Evolutionary conservation across 2,797 vertebrate species (phyloP), one percentile per base, ranked within the genome.

Genomic region (Chanos chanos): DNA sequence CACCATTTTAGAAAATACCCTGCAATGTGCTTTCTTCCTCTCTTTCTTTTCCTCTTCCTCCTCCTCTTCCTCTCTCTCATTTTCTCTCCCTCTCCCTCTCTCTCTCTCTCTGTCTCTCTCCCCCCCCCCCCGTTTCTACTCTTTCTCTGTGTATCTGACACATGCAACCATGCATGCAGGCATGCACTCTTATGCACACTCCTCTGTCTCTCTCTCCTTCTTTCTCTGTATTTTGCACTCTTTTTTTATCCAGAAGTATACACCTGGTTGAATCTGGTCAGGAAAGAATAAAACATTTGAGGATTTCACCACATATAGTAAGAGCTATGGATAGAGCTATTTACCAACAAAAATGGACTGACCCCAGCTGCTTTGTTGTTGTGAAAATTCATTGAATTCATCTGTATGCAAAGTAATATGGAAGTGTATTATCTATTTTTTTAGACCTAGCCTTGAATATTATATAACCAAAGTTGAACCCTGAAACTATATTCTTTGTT

Each of bases 381-480:
- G 81, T 77, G 79, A 84, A 81, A 85, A 84, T 82, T 85, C 85
- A 85, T 86, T 83, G 74, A 86, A 83, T 83, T 87, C 85, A 85
- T 85, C 83, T 87, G 87, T 90, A 90, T 90, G 88, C 88, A 90
- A 89, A 89, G 85, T 84, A 82, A 83, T 86, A 86, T 84, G 85
- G 85, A 88, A 78, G 82, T 87, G 86, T 89, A 86, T 87, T 87
- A 78, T 89, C 81, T 89, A 88, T 89, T 90, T 89, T 89, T 89
- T 90, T 89, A 85, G 90, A 86, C 81, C 83, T 88, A 89, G 87
- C 88, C 87, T 91, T 90, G 86, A 89, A 85, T 87, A 88, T 85
- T 89, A 88, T 86, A 87, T 89, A 89, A 91, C 89, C 89, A 90
- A 91, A 90, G 89, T 86, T 87, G 81, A 87, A 89, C 86, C 87